phyloP scores from a whole-genome alignment of 2,113 vertebrate genomes.

The Labeo rohita region DNA sequence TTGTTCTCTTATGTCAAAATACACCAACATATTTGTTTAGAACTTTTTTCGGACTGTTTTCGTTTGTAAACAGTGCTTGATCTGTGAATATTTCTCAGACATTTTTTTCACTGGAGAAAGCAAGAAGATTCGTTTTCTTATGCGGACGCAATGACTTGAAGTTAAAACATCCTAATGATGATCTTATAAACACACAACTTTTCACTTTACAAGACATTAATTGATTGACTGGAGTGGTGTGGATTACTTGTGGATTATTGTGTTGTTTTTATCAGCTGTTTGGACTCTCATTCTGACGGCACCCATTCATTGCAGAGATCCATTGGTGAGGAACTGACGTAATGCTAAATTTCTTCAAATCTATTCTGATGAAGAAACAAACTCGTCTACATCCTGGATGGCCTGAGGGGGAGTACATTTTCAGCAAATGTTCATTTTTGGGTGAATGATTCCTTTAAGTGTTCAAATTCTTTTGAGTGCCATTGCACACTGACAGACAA shows the following conservation, averaged over 20 bases:
- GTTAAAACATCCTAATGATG: background rate
- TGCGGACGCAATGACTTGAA: too few species aligned
- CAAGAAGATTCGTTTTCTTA: background rate
- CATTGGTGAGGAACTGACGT: background rate
- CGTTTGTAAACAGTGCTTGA: too few species aligned
- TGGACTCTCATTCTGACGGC: too few species aligned
- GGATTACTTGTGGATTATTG: background rate
- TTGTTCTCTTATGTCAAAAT: too few species aligned
- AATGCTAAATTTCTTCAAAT: background rate
- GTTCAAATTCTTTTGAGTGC: background rate
- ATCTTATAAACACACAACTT: background rate
- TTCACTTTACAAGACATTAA: background rate
- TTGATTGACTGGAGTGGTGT: background rate
- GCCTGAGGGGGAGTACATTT: background rate
- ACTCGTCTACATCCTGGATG: background rate
- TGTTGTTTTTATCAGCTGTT: background rate
- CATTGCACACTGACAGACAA: background rate
- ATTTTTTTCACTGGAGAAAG: background rate
- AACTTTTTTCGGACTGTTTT: too few species aligned
- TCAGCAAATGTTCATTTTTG: background rate
- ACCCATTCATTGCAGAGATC: too few species aligned
- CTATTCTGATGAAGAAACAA: background rate
- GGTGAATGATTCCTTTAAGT: too few species aligned
- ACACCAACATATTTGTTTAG: too few species aligned
- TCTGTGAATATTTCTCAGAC: background rate